Conservation (phyloP, 1,140 invertebrate species). For the Hyles euphorbiae region DNA sequence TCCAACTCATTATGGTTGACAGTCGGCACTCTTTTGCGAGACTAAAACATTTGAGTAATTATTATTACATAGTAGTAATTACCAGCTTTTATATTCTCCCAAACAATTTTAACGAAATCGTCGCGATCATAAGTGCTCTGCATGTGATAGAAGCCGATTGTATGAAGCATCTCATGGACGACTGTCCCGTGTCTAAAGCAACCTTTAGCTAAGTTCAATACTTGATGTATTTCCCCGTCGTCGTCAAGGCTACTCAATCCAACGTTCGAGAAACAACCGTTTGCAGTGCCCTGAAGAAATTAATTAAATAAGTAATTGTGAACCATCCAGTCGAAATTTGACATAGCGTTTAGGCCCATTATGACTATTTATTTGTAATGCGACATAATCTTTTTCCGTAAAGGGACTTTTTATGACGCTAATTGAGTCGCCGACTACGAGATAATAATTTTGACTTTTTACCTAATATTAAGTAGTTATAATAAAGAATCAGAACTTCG, state of each 20-base stretch:
- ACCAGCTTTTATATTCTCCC: conserved; percentile 80
- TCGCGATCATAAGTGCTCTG: conserved; percentile 83
- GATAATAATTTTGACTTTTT: no score
- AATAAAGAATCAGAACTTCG: no score
- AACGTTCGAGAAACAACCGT: conserved; percentile 74
- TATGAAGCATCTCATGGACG: conserved; percentile 82
- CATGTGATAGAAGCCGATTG: conserved; percentile 84
- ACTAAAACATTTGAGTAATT: no score
- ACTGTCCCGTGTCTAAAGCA: conserved; percentile 76
- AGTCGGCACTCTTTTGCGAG: no score
- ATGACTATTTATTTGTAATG: no score
- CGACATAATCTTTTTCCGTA: no score
- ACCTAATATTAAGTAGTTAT: no score
- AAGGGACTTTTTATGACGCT: no score
- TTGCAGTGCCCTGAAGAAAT: conserved; percentile 49
- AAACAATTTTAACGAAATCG: conserved; percentile 79
- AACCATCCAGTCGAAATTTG: no score
- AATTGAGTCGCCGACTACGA: no score
- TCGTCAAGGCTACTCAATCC: conserved; percentile 55
- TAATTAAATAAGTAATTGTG: not conserved
- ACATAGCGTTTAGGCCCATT: no score
- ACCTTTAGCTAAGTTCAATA: conserved; percentile 66
- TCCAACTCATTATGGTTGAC: no score
- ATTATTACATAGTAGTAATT: not conserved
- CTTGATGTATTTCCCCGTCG: conserved; percentile 47